These are phyloP conservation scores for Aegotheles bennettii DNA, from an alignment of 2,113 vertebrate genomes.

Conservation along the genomic window DNA sequence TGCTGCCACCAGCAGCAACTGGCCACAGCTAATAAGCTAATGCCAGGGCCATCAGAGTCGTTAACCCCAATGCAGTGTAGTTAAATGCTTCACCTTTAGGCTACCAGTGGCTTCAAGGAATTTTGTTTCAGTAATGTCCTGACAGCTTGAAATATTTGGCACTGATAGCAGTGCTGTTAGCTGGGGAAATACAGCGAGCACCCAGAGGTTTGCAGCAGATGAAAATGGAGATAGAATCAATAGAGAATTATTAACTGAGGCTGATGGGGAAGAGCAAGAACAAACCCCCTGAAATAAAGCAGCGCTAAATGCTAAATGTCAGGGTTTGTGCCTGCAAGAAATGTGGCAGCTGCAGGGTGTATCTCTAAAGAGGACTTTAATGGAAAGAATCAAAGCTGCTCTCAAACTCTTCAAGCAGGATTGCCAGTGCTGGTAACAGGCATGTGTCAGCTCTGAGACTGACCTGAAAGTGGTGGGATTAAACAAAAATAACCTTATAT, in stretches of 20 bases:
- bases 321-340: slow-evolving; percentile 2
- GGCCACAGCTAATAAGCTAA: neutral
- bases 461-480: neutral
- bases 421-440: neutral
- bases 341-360: neutral
- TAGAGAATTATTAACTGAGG: neutral
- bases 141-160: slow-evolving; percentile 30
- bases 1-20: neutral
- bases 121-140: neutral
- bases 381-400: slow-evolving; percentile 25
- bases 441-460: neutral
- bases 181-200: neutral
- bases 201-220: neutral
- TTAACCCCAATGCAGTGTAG: slow-evolving; percentile 3
- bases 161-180: neutral
- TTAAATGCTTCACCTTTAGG: slow-evolving; percentile 29
- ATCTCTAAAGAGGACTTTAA: neutral
- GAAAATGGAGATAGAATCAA: slow-evolving; percentile 18
- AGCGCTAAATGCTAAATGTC: neutral
- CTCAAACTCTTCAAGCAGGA: neutral
- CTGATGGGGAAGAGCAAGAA: neutral
- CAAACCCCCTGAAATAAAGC: neutral
- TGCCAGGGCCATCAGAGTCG: neutral
- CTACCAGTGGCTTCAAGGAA: slow-evolving; percentile 4
- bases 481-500: neutral